Conservation (phyloP, 2,797 vertebrate genomes). For the Bovichtus diacanthus region DNA sequence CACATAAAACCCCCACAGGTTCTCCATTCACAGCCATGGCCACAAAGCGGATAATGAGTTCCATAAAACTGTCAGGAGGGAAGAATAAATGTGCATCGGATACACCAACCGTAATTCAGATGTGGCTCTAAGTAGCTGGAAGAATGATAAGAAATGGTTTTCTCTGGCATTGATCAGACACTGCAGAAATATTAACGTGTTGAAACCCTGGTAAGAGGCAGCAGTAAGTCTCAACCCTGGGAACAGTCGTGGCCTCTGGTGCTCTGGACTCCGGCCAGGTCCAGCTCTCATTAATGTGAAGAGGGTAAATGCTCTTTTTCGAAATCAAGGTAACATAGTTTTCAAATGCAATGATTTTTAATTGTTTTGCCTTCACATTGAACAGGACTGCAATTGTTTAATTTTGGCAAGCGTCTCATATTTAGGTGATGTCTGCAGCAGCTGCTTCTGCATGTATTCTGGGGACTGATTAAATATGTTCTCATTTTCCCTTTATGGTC, state of each 20-base stretch:
- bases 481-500: slow-evolving; percentile 56
- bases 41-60: slow-evolving; percentile 99
- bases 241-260: slow-evolving; percentile 74
- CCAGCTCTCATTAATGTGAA: slow-evolving; percentile 62
- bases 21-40: slow-evolving; percentile 92
- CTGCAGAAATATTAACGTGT: slow-evolving; percentile 93
- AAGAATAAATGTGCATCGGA: slow-evolving; percentile 97
- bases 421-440: slow-evolving; percentile 46
- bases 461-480: slow-evolving; percentile 60
- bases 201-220: slow-evolving; percentile 90
- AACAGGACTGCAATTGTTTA: slow-evolving; percentile 53
- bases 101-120: slow-evolving; percentile 96
- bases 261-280: slow-evolving; percentile 69
- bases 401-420: slow-evolving; percentile 41
- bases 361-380: slow-evolving; percentile 34
- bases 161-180: slow-evolving; percentile 95
- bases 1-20: slow-evolving; percentile 90
- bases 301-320: slow-evolving; percentile 65
- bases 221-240: slow-evolving; percentile 86
- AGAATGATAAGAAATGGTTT: slow-evolving; percentile 99
- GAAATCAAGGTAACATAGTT: slow-evolving; percentile 61
- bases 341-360: slow-evolving; percentile 58
- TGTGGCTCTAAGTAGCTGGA: slow-evolving; percentile 97
- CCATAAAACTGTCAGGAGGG: slow-evolving; percentile 97
- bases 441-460: slow-evolving; percentile 47